Percentiles rank a stretch among this genome's conserved stretches.
Evolutionary conservation across 1,140 invertebrate genomes (phyloP).

Genomic region (Scaptomyza pallida): DNA sequence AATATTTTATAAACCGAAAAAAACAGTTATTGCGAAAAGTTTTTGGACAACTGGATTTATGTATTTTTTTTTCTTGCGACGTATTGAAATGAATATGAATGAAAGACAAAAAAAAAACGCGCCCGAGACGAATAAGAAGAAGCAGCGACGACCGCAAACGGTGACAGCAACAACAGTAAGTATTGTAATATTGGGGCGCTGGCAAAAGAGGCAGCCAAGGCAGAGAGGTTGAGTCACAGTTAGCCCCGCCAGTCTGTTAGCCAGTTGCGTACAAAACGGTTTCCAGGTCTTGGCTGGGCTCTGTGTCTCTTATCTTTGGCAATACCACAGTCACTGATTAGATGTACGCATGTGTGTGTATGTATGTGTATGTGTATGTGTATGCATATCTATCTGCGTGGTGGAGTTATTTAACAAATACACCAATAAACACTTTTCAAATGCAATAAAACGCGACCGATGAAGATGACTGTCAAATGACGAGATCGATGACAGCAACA

Average conservation of each 20-base stretch:
- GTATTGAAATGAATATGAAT: constrained; percentile 36
- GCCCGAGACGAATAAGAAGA: not conserved
- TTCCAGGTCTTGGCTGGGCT: not conserved
- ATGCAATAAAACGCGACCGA: constrained; percentile 21
- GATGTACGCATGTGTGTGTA: constrained; percentile 58
- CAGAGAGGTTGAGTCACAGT: constrained; percentile 62
- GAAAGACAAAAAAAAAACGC: constrained; percentile 27
- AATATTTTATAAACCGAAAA: constrained; percentile 43
- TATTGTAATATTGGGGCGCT: constrained; percentile 41
- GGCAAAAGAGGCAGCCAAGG: constrained; percentile 11
- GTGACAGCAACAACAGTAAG: constrained; percentile 17
- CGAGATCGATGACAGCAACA: constrained; percentile 16
- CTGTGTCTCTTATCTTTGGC: constrained; percentile 65
- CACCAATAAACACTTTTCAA: constrained; percentile 23
- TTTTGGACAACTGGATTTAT: constrained; percentile 22
- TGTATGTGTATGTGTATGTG: constrained; percentile 5
- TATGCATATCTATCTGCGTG: constrained; percentile 3
- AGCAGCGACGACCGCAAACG: constrained; percentile 16
- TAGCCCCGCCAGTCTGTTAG: constrained; percentile 30
- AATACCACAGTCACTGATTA: constrained; percentile 63
- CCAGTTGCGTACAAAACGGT: constrained; percentile 51
- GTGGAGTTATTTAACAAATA: constrained; percentile 47
- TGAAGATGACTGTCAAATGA: constrained; percentile 29
- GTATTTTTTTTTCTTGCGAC: not conserved
- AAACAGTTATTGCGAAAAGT: constrained; percentile 56